Percentiles rank a stretch among this genome's conserved stretches.
These are phyloP conservation scores for Pheosia tremula DNA, from an alignment of 2,888 invertebrate genomes.

Conservation along the genomic window DNA sequence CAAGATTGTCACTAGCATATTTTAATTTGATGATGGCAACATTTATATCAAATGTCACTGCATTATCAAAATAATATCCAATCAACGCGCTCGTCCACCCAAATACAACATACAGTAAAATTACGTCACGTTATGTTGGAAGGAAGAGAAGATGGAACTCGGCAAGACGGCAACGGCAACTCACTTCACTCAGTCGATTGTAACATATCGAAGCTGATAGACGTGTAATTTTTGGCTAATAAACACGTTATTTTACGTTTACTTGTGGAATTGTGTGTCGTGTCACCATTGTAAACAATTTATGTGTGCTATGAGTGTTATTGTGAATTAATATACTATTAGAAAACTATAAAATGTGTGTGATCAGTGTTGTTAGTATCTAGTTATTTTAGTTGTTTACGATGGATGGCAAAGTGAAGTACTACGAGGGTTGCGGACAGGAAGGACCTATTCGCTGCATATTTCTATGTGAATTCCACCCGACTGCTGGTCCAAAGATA, in stretches of 20 bases:
- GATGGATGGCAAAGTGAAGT: constrained; percentile 78
- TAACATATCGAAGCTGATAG: constrained; percentile 16
- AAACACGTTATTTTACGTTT: constrained; percentile 41
- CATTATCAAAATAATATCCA: constrained; percentile 24
- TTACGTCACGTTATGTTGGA: constrained; percentile 13
- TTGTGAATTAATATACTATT: constrained; percentile 22
- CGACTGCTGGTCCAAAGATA: constrained; percentile 90
- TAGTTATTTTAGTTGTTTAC: constrained; percentile 46
- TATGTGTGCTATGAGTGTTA: constrained; percentile 17
- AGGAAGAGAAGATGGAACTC: no score
- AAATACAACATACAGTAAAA: constrained; percentile 27
- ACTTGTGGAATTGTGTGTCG: constrained; percentile 45
- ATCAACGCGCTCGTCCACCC: neutral
- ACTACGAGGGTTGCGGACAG: constrained; percentile 85
- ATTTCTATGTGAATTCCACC: constrained; percentile 91
- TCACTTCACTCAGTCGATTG: constrained; percentile 35
- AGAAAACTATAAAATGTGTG: constrained; percentile 33
- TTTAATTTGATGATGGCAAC: constrained; percentile 15
- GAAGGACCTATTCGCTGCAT: constrained; percentile 91
- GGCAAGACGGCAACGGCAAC: no score
- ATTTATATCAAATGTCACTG: constrained; percentile 26
- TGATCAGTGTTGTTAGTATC: constrained; percentile 29
- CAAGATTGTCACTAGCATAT: neutral
- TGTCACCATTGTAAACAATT: constrained; percentile 35
- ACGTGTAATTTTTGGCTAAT: constrained; percentile 19